Evolutionary conservation across 2,797 vertebrate genomes (phyloP), one percentile per base, ranked within the genome.

Genomic region (Coreius guichenoti): DNA sequence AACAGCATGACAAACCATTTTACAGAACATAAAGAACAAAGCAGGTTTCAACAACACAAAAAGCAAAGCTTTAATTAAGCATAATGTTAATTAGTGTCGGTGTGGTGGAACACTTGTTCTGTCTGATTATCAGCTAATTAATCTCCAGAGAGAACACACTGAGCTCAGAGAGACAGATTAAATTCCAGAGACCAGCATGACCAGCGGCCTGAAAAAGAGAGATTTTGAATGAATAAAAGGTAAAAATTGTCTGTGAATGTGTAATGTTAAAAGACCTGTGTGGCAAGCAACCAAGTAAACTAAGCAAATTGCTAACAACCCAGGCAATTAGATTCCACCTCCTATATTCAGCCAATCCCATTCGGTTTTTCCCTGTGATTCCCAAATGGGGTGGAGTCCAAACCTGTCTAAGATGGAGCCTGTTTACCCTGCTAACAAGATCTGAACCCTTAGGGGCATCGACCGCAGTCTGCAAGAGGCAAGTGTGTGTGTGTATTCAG

Each of bases 61-160:
- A 77, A 85, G 51, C 63, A 84, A 84, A 85, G 83, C 83, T 85
- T 85, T 80, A 51, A 84, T 84, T 77, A 88, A 90, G 91, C 90
- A 86, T 89, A 86, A 90, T 86, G 88, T 91, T 91, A 93, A 93
- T 93, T 91, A 93, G 90, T 81, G 77, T 88, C 89, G 88, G 86
- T 89, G 88, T 92, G 90, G 91, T 90, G 93, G 92, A 94, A 93
- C 89, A 92, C 84, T 87, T 88, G 87, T 91, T 93, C 88, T 89
- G 83, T 90, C 93, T 93, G 91, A 94, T 95, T 93, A 93, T 91
- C 89, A 84, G 89, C 91, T 94, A 95, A 95, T 95, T 95, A 95
- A 93, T 92, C 94, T 94, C 93, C 23, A 33, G 91, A 93, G 94
- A 93, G 91, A 91, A 92, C 85, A 92, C 90, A 69, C 90, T 88